phyloP scores from a whole-genome alignment of 2,888 invertebrate genomes.

The Rotaria macrura region DNA sequence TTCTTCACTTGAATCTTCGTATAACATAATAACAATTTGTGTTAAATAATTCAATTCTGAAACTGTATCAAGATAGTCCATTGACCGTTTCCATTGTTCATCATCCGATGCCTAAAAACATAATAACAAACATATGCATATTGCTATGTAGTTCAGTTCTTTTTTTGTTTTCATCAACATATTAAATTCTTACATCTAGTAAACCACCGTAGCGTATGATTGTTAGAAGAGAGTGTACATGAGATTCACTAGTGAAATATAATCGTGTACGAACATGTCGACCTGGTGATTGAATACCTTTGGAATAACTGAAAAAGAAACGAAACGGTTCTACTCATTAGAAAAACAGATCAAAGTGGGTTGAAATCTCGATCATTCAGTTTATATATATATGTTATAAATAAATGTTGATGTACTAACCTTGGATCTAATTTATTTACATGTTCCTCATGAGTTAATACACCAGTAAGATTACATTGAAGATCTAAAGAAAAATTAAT shows the following conservation, averaged over 20 bases:
- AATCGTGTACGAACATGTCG: constrained; percentile 93
- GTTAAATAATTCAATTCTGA: constrained; percentile 98
- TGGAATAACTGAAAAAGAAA: constrained; percentile 68
- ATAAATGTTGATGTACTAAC: neutral
- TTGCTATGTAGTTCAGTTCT: neutral
- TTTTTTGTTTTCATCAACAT: neutral
- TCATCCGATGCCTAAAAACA: constrained; percentile 46
- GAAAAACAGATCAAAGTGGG: too few relatives aligned
- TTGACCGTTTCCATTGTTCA: constrained; percentile 93
- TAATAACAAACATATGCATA: too few relatives aligned
- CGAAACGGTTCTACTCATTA: too few relatives aligned
- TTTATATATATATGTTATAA: too few relatives aligned
- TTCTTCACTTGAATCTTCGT: constrained; percentile 90
- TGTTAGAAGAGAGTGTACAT: constrained; percentile 91
- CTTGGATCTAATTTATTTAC: constrained; percentile 30
- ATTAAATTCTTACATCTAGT: constrained; percentile 61
- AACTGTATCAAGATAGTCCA: constrained; percentile 93
- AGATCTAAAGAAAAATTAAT: neutral
- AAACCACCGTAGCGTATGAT: constrained; percentile 83
- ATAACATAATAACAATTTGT: constrained; percentile 89
- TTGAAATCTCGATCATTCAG: too few relatives aligned
- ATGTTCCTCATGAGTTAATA: constrained; percentile 22
- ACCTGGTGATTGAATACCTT: constrained; percentile 92
- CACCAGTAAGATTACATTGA: constrained; percentile 32
- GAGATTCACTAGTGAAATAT: constrained; percentile 97